These are phyloP conservation scores for Tanytarsus gracilentus DNA, from an alignment of 2,888 invertebrate genomes.

Conservation along the genomic window DNA sequence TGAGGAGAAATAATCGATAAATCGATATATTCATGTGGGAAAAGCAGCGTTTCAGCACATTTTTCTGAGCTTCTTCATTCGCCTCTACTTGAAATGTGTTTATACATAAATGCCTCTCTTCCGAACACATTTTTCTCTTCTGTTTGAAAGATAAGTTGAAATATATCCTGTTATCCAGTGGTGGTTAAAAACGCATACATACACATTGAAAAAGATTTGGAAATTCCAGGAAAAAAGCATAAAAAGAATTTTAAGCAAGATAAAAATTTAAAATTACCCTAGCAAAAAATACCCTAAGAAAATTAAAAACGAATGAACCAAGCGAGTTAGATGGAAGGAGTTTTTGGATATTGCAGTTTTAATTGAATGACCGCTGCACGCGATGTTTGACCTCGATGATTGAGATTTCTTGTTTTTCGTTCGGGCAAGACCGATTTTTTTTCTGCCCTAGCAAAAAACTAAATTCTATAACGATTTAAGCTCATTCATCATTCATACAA, in stretches of 20 bases:
- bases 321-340: no score
- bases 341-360: conserved; percentile 1
- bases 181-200: no score
- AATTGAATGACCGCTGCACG: conserved; percentile 10
- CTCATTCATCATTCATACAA: conserved; percentile 7
- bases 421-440: not conserved
- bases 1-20: conserved; percentile 16
- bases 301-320: no score
- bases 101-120: no score
- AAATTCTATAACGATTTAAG: conserved; percentile 1
- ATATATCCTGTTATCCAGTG: no score
- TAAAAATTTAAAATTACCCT: no score
- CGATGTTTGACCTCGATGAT: conserved; percentile 5
- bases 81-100: not conserved
- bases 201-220: no score
- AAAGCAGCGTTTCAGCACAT: conserved; percentile 15
- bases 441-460: not conserved
- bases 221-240: no score
- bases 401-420: not conserved
- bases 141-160: no score
- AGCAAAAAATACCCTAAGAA: no score
- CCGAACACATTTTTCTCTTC: no score
- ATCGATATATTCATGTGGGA: conserved; percentile 21
- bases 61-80: not conserved
- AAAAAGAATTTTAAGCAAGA: no score